Conservation (phyloP, 1,140 invertebrate genomes). For the Tetramorium simillimum region DNA sequence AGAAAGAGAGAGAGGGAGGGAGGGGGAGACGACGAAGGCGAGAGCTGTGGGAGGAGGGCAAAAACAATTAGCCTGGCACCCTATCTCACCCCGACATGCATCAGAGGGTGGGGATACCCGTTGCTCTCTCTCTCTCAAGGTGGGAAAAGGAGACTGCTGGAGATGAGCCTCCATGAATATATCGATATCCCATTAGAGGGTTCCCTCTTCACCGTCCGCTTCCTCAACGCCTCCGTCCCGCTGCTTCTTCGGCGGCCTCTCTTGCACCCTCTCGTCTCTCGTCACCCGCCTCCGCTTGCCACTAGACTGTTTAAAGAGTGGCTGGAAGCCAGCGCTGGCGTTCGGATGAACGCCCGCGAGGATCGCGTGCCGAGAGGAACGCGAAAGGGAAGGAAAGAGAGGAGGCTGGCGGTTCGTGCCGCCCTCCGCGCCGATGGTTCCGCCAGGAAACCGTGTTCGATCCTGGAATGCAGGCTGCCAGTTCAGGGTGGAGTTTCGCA, state of each 20-base stretch:
- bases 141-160: conserved; percentile 68
- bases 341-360: conserved; percentile 20
- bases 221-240: background rate
- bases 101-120: conserved; percentile 36
- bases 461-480: conserved; percentile 41
- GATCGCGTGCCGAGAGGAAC: conserved; percentile 11
- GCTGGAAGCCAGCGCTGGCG: conserved; percentile 61
- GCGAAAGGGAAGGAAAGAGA: conserved; percentile 1
- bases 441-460: conserved; percentile 32
- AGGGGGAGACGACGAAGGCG: conserved; percentile 1
- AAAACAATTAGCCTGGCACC: conserved; percentile 73
- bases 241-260: background rate
- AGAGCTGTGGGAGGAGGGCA: conserved; percentile 2
- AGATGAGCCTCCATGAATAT: conserved; percentile 80
- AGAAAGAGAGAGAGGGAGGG: background rate
- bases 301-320: conserved; percentile 78
- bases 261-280: conserved; percentile 1
- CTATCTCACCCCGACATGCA: conserved; percentile 70
- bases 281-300: conserved; percentile 23
- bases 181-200: conserved; percentile 82
- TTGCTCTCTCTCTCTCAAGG: conserved; percentile 62
- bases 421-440: conserved; percentile 18
- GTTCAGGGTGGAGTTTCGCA: conserved; percentile 42
- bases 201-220: conserved; percentile 29
- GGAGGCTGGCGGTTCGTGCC: background rate